Percentiles rank a stretch among this genome's conserved stretches.
Conservation (phyloP, 37 sponge, comb jelly and placozoan genomes). For the Oscarella lobularis region DNA sequence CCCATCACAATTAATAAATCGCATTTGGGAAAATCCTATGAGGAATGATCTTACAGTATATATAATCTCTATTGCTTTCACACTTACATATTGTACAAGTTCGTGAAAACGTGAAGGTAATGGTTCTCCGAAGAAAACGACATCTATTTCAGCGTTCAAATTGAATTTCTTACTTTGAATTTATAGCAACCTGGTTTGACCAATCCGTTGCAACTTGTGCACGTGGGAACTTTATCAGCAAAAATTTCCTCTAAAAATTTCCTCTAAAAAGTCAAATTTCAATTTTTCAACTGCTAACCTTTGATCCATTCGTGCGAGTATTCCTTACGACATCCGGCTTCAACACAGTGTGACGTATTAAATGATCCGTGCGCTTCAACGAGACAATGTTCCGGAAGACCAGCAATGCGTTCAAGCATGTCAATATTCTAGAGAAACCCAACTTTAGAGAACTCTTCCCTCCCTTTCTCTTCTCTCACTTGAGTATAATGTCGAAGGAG, state of each 20-base stretch:
- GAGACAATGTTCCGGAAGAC: slow-evolving; percentile 37
- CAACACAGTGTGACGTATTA: slow-evolving; percentile 73
- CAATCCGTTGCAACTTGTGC: slow-evolving; percentile 21
- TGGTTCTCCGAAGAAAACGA: slow-evolving; percentile 88
- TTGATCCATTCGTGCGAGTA: slow-evolving; percentile 57
- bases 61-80: background rate
- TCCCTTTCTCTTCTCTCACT: slow-evolving; percentile 11
- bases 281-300: slow-evolving; percentile 21
- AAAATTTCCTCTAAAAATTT: slow-evolving; percentile 43
- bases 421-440: slow-evolving; percentile 72
- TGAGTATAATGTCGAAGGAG: slow-evolving; percentile 86
- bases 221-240: slow-evolving; percentile 41
- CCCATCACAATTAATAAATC: slow-evolving; percentile 79
- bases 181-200: slow-evolving; percentile 59
- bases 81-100: background rate
- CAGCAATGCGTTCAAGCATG: slow-evolving; percentile 81
- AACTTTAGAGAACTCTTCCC: background rate
- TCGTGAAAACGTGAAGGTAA: slow-evolving; percentile 50
- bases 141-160: slow-evolving; percentile 28
- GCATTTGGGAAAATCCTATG: slow-evolving; percentile 48
- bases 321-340: slow-evolving; percentile 47
- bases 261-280: background rate
- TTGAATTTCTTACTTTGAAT: background rate
- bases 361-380: slow-evolving; percentile 96
- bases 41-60: no score